Conservation (phyloP, 23 tunicate genomes). For the Trididemnum clinides region DNA sequence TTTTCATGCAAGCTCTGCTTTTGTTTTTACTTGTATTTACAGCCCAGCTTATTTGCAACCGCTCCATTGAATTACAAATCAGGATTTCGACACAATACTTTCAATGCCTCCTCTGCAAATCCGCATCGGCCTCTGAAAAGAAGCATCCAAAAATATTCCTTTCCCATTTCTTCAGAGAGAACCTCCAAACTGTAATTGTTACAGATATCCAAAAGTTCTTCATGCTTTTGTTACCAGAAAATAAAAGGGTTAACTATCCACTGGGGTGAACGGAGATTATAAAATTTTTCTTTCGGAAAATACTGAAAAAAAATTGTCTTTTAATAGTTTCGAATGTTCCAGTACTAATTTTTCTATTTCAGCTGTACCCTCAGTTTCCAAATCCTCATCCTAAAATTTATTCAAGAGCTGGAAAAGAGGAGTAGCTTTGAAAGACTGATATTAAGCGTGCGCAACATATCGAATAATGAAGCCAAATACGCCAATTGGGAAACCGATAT, state of each 20-base stretch:
- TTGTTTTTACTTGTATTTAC: slow-evolving; percentile 34
- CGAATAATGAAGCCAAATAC: slow-evolving; percentile 43
- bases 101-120: slow-evolving; percentile 24
- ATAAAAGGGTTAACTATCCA: slow-evolving; percentile 40
- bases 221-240: too few relatives aligned
- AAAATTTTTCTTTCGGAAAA: slow-evolving; percentile 33
- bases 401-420: slow-evolving; percentile 38
- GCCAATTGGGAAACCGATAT: slow-evolving; percentile 54
- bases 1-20: slow-evolving; percentile 55
- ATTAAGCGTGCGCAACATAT: slow-evolving; percentile 45
- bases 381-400: slow-evolving; percentile 34
- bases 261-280: slow-evolving; percentile 21
- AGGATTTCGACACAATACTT: slow-evolving; percentile 43
- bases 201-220: slow-evolving; percentile 32
- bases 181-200: slow-evolving; percentile 22
- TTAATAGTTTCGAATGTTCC: slow-evolving; percentile 35
- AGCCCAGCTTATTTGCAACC: slow-evolving; percentile 58
- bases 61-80: slow-evolving; percentile 53
- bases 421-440: slow-evolving; percentile 48
- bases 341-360: slow-evolving; percentile 39
- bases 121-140: background rate
- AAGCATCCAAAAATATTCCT: slow-evolving; percentile 18
- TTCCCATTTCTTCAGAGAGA: slow-evolving; percentile 21
- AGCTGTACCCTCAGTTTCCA: slow-evolving; percentile 50
- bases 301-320: slow-evolving; percentile 7